Evolutionary conservation across 2,888 invertebrate species (phyloP).

Genomic region (Pachymerium ferrugineum): DNA sequence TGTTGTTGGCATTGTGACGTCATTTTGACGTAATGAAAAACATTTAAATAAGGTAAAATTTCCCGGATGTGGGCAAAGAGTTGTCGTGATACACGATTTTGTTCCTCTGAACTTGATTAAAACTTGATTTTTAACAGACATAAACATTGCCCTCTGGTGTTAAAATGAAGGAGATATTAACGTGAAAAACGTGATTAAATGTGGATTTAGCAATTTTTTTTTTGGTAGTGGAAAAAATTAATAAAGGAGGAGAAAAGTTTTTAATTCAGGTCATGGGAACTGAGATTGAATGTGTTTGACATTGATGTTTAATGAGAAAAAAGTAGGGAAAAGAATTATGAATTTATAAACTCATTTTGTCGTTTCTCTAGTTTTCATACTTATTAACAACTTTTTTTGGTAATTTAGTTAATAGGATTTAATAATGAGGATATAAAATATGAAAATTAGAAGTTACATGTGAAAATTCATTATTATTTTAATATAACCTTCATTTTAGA

Average conservation of each 20-base stretch:
- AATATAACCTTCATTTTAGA: no score
- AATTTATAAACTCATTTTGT: no score
- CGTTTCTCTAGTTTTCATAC: no score
- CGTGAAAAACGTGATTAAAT: neutral
- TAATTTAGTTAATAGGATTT: no score
- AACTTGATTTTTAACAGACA: neutral
- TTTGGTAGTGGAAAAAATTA: neutral
- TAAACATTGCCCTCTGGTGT: no score
- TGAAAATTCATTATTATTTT: no score
- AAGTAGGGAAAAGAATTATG: no score
- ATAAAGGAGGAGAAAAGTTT: neutral
- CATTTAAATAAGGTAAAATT: neutral
- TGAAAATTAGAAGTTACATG: no score
- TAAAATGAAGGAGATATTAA: neutral
- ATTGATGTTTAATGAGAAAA: neutral
- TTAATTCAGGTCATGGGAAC: conserved; percentile 6
- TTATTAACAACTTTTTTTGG: no score
- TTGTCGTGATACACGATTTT: neutral
- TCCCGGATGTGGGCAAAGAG: conserved; percentile 15
- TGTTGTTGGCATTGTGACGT: neutral
- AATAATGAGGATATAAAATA: no score
- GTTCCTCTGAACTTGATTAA: neutral
- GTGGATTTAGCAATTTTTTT: neutral
- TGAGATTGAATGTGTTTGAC: conserved; percentile 4
- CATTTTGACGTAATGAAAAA: neutral